Conservation (phyloP, 2,797 vertebrate genomes). For the Crypturellus tataupa region DNA sequence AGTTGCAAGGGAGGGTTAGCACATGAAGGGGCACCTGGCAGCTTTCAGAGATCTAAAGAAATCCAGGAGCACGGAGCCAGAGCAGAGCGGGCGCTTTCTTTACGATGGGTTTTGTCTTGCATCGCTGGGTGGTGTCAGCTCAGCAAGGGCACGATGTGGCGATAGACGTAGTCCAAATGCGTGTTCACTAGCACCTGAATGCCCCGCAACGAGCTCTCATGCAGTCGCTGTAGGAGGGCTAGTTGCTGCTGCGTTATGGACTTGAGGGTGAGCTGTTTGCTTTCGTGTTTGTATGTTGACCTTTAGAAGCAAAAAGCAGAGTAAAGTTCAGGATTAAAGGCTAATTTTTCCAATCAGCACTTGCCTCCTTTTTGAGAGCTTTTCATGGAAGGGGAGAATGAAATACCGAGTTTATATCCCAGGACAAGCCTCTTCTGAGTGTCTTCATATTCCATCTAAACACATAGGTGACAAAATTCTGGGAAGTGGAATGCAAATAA, state of each 20-base stretch:
- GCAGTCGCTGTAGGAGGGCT: fast-evolving
- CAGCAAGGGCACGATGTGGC: fast-evolving
- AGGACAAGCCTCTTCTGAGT: not conserved
- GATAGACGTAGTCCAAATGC: fast-evolving
- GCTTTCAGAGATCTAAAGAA: fast-evolving
- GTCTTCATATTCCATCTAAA: not conserved
- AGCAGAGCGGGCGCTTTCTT: fast-evolving
- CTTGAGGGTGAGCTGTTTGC: not conserved
- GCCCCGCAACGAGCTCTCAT: fast-evolving
- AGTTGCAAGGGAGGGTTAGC: fast-evolving
- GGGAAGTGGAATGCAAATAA: not conserved
- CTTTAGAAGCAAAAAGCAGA: not conserved
- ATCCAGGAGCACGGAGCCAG: fast-evolving
- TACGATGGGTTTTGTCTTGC: fast-evolving
- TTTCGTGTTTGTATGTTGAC: fast-evolving
- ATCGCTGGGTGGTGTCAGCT: fast-evolving
- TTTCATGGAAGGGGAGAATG: not conserved
- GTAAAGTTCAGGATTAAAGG: not conserved
- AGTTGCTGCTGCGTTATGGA: not conserved
- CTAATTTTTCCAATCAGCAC: not conserved
- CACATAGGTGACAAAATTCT: not conserved
- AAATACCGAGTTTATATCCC: not conserved
- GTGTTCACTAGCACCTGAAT: no score
- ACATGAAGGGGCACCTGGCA: fast-evolving
- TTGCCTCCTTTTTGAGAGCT: not conserved